Evolutionary conservation across 2,888 invertebrate genomes (phyloP).

Genomic region (Eustalomyia histrio): DNA sequence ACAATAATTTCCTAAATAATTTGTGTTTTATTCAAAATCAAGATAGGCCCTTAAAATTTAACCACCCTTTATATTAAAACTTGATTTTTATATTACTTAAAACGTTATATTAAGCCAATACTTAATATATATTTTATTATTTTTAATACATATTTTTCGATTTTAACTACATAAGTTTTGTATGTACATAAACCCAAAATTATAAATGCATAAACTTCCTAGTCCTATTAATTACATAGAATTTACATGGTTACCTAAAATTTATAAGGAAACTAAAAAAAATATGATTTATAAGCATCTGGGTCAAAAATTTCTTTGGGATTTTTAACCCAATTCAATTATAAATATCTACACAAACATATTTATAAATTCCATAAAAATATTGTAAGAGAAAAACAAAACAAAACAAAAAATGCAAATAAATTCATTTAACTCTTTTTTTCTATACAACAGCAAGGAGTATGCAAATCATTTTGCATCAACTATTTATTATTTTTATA

Average conservation of each 20-base stretch:
- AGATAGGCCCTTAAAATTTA: too few species aligned
- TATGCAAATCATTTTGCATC: conserved; percentile 50
- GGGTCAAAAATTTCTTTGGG: background rate
- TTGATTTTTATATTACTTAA: too few species aligned
- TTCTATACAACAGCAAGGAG: conserved; percentile 13
- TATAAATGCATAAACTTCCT: too few species aligned
- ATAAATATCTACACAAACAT: background rate
- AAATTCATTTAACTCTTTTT: conserved; percentile 51
- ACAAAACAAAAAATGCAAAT: conserved; percentile 47
- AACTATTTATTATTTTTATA: conserved; percentile 25
- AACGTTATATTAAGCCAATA: too few species aligned
- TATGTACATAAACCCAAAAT: too few species aligned
- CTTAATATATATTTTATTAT: too few species aligned
- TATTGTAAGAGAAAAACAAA: background rate
- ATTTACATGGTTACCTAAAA: background rate
- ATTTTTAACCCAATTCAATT: background rate
- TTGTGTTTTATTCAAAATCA: too few species aligned
- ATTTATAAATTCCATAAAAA: background rate
- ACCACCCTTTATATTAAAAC: too few species aligned
- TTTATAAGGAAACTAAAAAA: background rate
- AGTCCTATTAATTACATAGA: background rate
- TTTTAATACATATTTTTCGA: too few species aligned
- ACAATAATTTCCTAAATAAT: too few species aligned
- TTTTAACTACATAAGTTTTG: too few species aligned
- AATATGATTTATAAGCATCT: background rate